phyloP scores from a whole-genome alignment of 1,140 invertebrate genomes.

The Anagrus nilaparvatae region DNA sequence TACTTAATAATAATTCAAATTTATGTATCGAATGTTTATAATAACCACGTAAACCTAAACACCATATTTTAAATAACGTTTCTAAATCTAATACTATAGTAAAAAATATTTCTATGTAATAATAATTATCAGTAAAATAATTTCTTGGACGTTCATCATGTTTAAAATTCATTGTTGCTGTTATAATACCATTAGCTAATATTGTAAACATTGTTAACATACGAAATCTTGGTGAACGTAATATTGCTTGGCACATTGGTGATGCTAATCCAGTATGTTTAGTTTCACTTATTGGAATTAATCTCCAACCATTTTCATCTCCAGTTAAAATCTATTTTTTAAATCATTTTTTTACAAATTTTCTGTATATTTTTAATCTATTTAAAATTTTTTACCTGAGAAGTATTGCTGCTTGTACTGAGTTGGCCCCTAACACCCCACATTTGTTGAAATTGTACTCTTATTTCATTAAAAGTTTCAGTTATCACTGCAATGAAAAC shows the following conservation, averaged over 20 bases:
- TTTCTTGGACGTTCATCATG: conserved; percentile 74
- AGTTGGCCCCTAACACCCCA: conserved; percentile 92
- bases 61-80: conserved; percentile 96
- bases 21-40: conserved; percentile 96
- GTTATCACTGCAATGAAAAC: conserved; percentile 99
- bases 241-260: conserved; percentile 72
- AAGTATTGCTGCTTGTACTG: conserved; percentile 70
- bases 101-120: conserved; percentile 91
- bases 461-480: conserved; percentile 99
- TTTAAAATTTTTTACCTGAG: conserved; percentile 47
- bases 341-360: neutral
- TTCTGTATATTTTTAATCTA: neutral
- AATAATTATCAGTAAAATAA: conserved; percentile 84
- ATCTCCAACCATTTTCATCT: conserved; percentile 83
- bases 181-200: conserved; percentile 88
- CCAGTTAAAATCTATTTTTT: conserved; percentile 72
- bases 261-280: conserved; percentile 85
- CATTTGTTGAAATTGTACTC: conserved; percentile 99
- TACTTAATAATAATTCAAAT: conserved; percentile 88
- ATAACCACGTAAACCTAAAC: conserved; percentile 88
- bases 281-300: conserved; percentile 91
- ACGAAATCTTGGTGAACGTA: conserved; percentile 86
- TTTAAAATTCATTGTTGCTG: conserved; percentile 93
- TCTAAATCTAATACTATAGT: conserved; percentile 93
- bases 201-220: conserved; percentile 91